phyloP scores from a whole-genome alignment of 2,888 invertebrate species.

The Phaedon cochleariae region DNA sequence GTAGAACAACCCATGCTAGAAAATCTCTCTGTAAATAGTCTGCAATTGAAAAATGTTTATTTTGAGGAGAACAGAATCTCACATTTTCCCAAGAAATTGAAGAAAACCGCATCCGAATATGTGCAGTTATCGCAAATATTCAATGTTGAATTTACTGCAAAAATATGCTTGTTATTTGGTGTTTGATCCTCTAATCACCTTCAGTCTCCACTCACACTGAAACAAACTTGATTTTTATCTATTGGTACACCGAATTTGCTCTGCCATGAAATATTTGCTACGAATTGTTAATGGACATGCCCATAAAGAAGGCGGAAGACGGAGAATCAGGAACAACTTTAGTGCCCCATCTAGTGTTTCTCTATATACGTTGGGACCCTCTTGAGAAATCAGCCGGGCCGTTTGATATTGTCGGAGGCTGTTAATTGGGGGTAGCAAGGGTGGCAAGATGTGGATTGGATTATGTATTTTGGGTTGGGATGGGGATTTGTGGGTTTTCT shows the following conservation, averaged over 20 bases:
- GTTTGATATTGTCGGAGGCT: constrained; percentile 33
- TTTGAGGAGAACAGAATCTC: too few relatives aligned
- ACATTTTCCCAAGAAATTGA: too few relatives aligned
- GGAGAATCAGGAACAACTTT: constrained; percentile 24
- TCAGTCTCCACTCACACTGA: too few relatives aligned
- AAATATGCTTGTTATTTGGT: too few relatives aligned
- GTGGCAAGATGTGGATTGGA: constrained; percentile 30
- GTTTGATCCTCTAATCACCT: too few relatives aligned
- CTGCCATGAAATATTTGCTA: constrained; percentile 1
- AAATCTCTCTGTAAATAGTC: too few relatives aligned
- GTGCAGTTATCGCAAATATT: too few relatives aligned
- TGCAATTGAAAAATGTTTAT: too few relatives aligned
- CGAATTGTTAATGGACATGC: constrained; percentile 19
- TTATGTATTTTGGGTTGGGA: constrained; percentile 12
- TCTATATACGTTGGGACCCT: constrained; percentile 25
- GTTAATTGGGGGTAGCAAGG: constrained; percentile 32
- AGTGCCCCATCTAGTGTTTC: constrained; percentile 22
- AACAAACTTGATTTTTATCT: too few relatives aligned
- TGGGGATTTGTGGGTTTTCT: background rate
- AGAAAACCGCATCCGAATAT: too few relatives aligned
- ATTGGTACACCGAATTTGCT: background rate
- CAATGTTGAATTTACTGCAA: too few relatives aligned
- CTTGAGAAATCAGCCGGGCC: constrained; percentile 40
- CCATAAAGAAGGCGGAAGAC: constrained; percentile 24
- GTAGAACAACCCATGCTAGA: too few relatives aligned